A percentile compares a stretch with the other conserved stretches of the same genome.
Conservation (phyloP, 1,140 invertebrate species). For the Drosophila sucinea region DNA sequence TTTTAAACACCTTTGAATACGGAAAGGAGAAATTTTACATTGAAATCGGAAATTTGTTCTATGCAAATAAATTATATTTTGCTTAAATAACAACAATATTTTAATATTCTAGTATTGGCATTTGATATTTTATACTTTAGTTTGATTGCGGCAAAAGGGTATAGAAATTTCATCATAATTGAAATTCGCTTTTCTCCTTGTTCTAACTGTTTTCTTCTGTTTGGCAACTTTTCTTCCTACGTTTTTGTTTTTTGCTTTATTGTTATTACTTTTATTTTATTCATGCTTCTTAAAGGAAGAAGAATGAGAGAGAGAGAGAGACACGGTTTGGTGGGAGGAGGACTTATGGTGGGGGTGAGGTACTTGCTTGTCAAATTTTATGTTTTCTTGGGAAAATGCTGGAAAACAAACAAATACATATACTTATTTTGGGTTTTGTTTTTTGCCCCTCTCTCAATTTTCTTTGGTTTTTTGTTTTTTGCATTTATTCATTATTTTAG, state of each 20-base stretch:
- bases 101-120: too few relatives aligned
- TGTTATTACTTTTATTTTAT: slow-evolving; percentile 15
- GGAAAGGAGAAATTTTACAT: too few relatives aligned
- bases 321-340: not conserved
- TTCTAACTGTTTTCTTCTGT: slow-evolving; percentile 31
- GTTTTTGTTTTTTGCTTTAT: slow-evolving; percentile 27
- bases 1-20: too few relatives aligned
- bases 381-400: slow-evolving; percentile 59
- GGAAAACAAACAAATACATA: slow-evolving; percentile 69
- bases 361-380: slow-evolving; percentile 71
- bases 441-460: slow-evolving; percentile 59
- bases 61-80: too few relatives aligned
- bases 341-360: not conserved
- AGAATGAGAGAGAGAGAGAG: not conserved
- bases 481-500: slow-evolving; percentile 79
- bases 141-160: not conserved
- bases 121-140: too few relatives aligned
- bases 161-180: not conserved
- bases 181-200: slow-evolving; percentile 2
- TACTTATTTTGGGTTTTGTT: slow-evolving; percentile 33
- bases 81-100: too few relatives aligned
- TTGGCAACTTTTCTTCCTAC: slow-evolving; percentile 51
- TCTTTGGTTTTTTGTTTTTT: slow-evolving; percentile 38
- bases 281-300: not conserved
- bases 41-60: too few relatives aligned